Evolutionary conservation across 1,140 invertebrate species (phyloP).

Genomic region (Bombus consobrinus): DNA sequence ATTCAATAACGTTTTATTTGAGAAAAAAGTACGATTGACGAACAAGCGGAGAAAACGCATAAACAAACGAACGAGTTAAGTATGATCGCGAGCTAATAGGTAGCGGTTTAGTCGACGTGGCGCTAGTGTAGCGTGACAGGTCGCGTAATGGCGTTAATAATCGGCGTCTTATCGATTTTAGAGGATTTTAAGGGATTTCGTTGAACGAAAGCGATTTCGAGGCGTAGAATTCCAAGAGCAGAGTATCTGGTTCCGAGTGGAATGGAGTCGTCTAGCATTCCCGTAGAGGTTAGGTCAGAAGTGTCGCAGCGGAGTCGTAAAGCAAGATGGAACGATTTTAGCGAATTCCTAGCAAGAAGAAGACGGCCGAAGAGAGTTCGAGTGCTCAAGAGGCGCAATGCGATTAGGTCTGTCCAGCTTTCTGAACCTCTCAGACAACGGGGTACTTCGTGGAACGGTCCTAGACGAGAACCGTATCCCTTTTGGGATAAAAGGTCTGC

Average conservation of each 20-base stretch:
- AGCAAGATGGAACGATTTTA: constrained; percentile 68
- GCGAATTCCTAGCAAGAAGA: constrained; percentile 72
- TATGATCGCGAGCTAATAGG: too few relatives aligned
- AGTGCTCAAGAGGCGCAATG: constrained; percentile 76
- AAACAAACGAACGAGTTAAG: too few relatives aligned
- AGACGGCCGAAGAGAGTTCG: constrained; percentile 70
- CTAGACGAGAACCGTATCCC: constrained; percentile 11
- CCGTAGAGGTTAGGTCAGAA: not conserved
- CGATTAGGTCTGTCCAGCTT: constrained; percentile 77
- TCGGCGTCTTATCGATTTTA: not conserved
- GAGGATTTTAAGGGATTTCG: not conserved
- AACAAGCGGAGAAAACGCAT: too few relatives aligned
- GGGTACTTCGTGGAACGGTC: constrained; percentile 47
- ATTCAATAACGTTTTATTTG: too few relatives aligned
- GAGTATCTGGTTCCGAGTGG: not conserved
- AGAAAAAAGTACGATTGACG: too few relatives aligned
- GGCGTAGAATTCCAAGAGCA: not conserved
- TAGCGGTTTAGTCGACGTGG: too few relatives aligned
- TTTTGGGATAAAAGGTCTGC: not conserved
- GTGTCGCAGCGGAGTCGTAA: not conserved
- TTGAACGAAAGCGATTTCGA: not conserved
- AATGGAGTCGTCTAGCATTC: constrained; percentile 4
- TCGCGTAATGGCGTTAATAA: not conserved
- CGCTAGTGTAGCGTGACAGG: not conserved
- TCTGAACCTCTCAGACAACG: not conserved